Evolutionary conservation across 2,113 vertebrate genomes (phyloP), one percentile per base, ranked within the genome.

Genomic region (Pygoscelis antarcticus): DNA sequence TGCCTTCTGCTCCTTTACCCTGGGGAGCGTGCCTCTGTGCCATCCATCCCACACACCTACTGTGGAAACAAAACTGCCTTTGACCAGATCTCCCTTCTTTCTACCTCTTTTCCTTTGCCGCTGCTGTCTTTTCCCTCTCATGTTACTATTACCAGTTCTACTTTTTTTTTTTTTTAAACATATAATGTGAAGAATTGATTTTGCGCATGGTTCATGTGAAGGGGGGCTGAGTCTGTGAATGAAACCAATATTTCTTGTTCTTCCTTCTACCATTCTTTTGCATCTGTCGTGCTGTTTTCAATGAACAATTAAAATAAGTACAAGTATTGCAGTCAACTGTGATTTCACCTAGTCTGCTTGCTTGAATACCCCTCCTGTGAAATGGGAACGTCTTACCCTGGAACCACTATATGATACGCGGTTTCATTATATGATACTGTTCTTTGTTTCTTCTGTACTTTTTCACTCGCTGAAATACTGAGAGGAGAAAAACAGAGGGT

Each of bases 21-120:
- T 0, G 1, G 16, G 46, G 25, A 47, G 13, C 0, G 0, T 58
- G 13, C 12, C 21, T 25, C 40, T 52, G 57, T 8, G 0, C 61
- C 27, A 2, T 26, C 68, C 8, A 1, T 34, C 47, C 47, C 42
- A 8, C 60, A 10, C 32, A 16, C 58, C 21, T 25, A 4, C 79
- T 76, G 55, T 8, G 6, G 52, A 57, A 79, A 64, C 47, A 78
- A 71, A 27, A 3, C 46, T 4, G 0, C 13, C 66, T 62, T 44
- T 27, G 74, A 6, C n/a, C 44, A 27, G 3, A 26, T 6, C 49
- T 82, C 58, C 47, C 20, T 66, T 25, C 22, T n/a, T 66, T 25
- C 22, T n/a, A 25, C 27, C 46, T 80, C 40, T 6, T 38, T 42
- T 18, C 11, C 46, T 58, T 85, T 46, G 61, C 46, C 51, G 47